Conservation (phyloP, 2,797 vertebrate genomes). For the Brachyalestes nurse region DNA sequence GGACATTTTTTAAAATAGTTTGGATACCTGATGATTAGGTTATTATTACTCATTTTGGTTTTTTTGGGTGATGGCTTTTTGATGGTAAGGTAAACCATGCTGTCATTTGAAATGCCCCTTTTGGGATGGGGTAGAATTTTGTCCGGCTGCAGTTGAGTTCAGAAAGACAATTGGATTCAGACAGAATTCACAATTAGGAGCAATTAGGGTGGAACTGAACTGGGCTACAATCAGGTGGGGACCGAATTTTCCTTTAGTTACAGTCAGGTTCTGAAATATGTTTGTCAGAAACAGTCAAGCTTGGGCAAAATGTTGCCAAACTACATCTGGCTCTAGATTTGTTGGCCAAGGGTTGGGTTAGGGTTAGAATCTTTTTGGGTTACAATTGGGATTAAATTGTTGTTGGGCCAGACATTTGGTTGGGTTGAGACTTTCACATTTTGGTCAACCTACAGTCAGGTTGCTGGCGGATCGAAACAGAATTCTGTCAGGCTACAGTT, state of each 20-base stretch:
- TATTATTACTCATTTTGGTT: not conserved
- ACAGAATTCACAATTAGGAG: no score
- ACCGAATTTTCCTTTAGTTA: not conserved
- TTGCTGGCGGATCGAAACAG: not conserved
- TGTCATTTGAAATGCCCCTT: not conserved
- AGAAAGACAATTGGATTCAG: not conserved
- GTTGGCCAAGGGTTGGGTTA: not conserved
- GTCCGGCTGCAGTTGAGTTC: not conserved
- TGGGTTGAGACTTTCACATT: not conserved
- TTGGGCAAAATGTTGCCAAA: not conserved
- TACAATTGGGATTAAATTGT: not conserved
- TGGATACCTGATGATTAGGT: not conserved
- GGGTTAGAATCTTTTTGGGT: not conserved
- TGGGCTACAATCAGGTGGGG: no score
- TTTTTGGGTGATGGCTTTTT: not conserved
- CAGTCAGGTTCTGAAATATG: not conserved
- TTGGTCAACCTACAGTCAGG: not conserved
- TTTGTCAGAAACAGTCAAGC: not conserved
- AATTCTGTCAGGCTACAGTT: not conserved
- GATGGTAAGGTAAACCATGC: not conserved
- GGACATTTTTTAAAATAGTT: not conserved
- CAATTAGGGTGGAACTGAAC: no score
- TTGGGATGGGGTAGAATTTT: no score
- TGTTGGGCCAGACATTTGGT: no score
- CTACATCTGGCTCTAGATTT: not conserved